phyloP scores from a whole-genome alignment of 2,888 invertebrate species.

The Nomada fabriciana region DNA sequence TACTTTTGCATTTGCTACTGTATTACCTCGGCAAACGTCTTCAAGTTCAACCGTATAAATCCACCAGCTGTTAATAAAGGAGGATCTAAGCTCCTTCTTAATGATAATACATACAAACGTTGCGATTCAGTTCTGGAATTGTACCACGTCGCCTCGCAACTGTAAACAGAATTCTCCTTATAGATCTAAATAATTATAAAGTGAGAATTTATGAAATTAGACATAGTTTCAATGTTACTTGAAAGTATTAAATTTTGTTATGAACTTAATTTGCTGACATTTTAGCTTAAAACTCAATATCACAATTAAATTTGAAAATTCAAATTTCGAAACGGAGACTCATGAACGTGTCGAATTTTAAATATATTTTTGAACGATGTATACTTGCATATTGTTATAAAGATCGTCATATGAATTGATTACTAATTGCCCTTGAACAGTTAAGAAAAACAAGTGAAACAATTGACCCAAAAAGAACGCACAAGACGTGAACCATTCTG shows the following conservation, averaged over 20 bases:
- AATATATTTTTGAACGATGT: background rate
- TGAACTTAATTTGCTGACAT: too few species aligned
- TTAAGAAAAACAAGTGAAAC: conserved; percentile 19
- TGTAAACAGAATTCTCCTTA: background rate
- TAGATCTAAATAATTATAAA: too few species aligned
- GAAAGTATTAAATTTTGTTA: background rate
- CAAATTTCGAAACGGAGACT: too few species aligned
- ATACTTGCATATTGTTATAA: background rate
- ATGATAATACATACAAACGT: background rate
- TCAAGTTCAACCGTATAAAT: background rate
- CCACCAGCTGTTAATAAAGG: conserved; percentile 13
- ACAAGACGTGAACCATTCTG: background rate
- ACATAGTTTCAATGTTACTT: too few species aligned
- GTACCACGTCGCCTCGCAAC: conserved; percentile 19
- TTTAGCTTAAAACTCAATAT: too few species aligned
- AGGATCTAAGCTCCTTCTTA: conserved; percentile 9
- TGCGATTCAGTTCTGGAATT: background rate
- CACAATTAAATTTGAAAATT: too few species aligned
- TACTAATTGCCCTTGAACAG: conserved; percentile 21
- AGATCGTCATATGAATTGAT: background rate
- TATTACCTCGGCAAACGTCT: conserved; percentile 15
- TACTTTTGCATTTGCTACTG: background rate
- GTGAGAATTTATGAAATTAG: background rate
- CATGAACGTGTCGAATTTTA: background rate
- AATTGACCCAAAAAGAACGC: background rate